These are phyloP conservation scores for Metopolophium dirhodum DNA, from an alignment of 1,140 invertebrate genomes.

Conservation along the genomic window DNA sequence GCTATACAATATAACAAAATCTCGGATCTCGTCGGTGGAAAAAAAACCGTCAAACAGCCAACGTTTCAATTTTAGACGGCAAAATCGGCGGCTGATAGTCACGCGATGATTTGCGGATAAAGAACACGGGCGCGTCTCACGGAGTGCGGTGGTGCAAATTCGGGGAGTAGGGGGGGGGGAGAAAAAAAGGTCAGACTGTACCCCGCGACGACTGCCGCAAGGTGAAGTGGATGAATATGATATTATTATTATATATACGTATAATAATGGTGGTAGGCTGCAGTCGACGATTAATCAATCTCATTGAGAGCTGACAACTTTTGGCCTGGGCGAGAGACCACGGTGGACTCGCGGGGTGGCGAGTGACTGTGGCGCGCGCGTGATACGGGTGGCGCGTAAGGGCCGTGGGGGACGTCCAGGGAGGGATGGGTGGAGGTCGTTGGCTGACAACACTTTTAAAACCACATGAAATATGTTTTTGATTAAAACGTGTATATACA, in stretches of 20 bases:
- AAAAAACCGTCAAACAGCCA: not conserved
- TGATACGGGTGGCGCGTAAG: not conserved
- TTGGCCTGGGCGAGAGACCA: not conserved
- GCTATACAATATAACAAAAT: not conserved
- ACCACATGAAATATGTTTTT: constrained; percentile 57
- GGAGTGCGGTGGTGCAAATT: not conserved
- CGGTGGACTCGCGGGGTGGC: not conserved
- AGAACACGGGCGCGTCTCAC: not conserved
- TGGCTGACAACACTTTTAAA: constrained; percentile 56
- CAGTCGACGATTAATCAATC: constrained; percentile 54
- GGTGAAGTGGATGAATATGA: not conserved
- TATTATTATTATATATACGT: not conserved
- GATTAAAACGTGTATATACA: constrained; percentile 51
- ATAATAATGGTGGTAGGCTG: not conserved
- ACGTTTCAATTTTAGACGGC: not conserved
- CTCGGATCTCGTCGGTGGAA: not conserved
- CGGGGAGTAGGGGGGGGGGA: too few relatives aligned
- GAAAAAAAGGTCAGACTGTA: constrained; percentile 46
- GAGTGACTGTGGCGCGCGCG: not conserved
- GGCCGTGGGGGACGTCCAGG: not conserved
- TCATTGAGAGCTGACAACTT: constrained; percentile 54
- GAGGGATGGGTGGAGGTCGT: not conserved
- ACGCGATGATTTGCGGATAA: not conserved
- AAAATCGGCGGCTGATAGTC: not conserved
- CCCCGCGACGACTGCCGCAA: too few relatives aligned